These are phyloP conservation scores for Harpagifer antarcticus DNA, from an alignment of 2,797 vertebrate species.

Conservation along the genomic window DNA sequence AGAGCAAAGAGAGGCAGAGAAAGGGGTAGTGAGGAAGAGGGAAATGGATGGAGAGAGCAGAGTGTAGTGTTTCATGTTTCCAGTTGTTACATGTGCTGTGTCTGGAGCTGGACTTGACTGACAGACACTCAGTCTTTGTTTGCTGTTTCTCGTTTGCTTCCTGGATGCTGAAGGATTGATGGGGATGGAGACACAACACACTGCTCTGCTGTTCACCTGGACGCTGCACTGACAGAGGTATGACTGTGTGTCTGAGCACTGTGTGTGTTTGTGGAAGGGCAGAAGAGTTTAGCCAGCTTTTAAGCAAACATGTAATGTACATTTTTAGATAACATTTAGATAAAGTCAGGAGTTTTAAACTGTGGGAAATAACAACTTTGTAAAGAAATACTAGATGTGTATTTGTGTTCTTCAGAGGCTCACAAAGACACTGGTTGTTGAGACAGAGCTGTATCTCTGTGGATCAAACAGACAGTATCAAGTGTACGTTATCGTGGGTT, in stretches of 20 bases:
- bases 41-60: conserved; percentile 9
- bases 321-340: neutral
- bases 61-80: neutral
- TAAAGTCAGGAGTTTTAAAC: neutral
- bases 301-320: neutral
- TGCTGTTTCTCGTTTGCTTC: conserved; percentile 24
- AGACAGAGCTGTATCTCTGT: neutral
- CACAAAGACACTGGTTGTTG: neutral
- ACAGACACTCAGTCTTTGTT: conserved; percentile 34
- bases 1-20: conserved; percentile 38
- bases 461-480: conserved; percentile 24
- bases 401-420: neutral
- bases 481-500: neutral
- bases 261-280: conserved; percentile 5
- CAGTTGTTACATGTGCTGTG: neutral
- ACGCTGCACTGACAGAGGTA: conserved; percentile 67
- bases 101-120: conserved; percentile 33
- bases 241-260: neutral
- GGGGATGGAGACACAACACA: conserved; percentile 51
- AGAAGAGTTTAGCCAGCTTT: neutral
- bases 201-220: conserved; percentile 46
- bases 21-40: conserved; percentile 30
- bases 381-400: neutral
- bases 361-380: neutral
- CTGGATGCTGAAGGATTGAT: conserved; percentile 57